A percentile compares a stretch with the other conserved stretches of the same genome.
These are phyloP conservation scores for Crioceris asparagi DNA, from an alignment of 2,888 invertebrate species.

Conservation along the genomic window DNA sequence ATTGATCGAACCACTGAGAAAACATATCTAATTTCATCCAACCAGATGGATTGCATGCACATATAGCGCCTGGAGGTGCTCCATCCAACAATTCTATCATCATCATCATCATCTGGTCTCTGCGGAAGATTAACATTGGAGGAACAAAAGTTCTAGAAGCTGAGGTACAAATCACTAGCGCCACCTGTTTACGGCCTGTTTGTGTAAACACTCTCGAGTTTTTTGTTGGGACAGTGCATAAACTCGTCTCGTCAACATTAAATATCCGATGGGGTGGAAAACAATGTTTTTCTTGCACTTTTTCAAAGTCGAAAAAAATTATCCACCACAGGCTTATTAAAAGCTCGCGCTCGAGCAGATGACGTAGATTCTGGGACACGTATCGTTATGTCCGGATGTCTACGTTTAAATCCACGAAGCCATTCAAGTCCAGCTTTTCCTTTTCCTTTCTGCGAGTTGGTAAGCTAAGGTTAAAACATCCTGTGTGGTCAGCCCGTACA, in stretches of 20 bases:
- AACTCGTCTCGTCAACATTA: not conserved
- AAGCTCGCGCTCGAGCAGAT: not conserved
- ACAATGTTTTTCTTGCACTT: not conserved
- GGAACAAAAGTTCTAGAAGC: not conserved
- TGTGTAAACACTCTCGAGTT: not conserved
- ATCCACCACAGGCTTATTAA: not conserved
- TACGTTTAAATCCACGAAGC: not conserved
- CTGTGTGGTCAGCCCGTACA: not conserved
- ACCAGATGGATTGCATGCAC: conserved; percentile 19
- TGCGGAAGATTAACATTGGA: conserved; percentile 8
- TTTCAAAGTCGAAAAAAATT: not conserved
- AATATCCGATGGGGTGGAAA: not conserved
- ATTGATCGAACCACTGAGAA: conserved; percentile 31
- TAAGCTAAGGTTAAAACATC: conserved; percentile 1
- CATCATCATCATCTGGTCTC: conserved; percentile 12
- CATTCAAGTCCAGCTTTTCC: not conserved
- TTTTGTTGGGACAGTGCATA: not conserved
- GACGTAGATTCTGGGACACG: not conserved
- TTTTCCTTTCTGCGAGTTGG: not conserved
- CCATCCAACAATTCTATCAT: conserved; percentile 21
- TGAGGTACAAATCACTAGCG: not conserved
- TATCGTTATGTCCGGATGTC: not conserved
- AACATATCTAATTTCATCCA: conserved; percentile 30
- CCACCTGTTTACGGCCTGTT: not conserved
- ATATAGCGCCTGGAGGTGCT: conserved; percentile 24